Evolutionary conservation across 2,113 vertebrate genomes (phyloP), one percentile per base, ranked within the genome.

Genomic region (Gavia stellata): DNA sequence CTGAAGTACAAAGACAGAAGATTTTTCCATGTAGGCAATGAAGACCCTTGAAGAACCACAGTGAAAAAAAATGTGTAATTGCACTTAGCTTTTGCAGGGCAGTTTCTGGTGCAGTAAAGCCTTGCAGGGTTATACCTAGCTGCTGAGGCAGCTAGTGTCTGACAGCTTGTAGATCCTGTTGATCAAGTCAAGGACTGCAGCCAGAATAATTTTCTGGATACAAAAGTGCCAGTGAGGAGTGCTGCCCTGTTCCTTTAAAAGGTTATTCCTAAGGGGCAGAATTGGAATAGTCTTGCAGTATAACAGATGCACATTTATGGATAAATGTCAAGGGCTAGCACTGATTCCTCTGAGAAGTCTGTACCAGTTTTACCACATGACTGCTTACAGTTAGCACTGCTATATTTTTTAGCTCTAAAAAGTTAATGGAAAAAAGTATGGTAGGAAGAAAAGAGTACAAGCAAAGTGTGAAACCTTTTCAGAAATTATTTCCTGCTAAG

Each of bases 401-500:
- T 85, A 5, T 84, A 87, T 55, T 50, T 89, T 89, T 86, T 47
- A 62, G 53, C 25, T 81, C n/a, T 75, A 33, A 87, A 89, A 86
- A 88, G 49, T 88, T 96, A 71, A 92, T 55, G 62, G 21, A 3
- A 59, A 84, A 88, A 67, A 26, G 63, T 73, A 55, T 4, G 4
- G 45, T 50, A 62, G 92, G 82, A 89, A 40, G 11, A 38, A 77
- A 88, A 58, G 75, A 63, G 63, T 13, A 7, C 42, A 56, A 61
- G 6, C 55, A 24, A 95, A 40, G 36, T 38, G 14, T 79, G 49
- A 89, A 93, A 85, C 47, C 74, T 47, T 90, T 93, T 94, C 79
- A 93, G 92, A 75, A 85, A 92, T 95, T 66, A 91, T 90, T 94
- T 94, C 53, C 53, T 92, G n/a, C 38, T 81, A 89, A 89, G 93